phyloP scores from a whole-genome alignment of 2,113 vertebrate genomes.

The Laticauda colubrina region DNA sequence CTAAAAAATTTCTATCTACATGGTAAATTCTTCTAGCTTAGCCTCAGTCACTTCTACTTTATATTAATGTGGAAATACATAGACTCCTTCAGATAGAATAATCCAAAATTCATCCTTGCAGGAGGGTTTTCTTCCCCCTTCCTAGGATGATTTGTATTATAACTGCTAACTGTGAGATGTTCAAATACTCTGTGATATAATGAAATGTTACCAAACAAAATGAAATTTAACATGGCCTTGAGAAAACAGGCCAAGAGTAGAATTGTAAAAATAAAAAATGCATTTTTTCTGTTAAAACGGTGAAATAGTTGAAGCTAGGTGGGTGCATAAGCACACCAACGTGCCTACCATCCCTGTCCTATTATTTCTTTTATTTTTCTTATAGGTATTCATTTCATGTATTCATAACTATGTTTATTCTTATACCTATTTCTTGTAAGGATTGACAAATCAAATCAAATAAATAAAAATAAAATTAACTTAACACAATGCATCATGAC shows the following conservation, averaged over 20 bases:
- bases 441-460: no score
- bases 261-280: slow-evolving; percentile 35
- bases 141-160: slow-evolving; percentile 54
- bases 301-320: slow-evolving; percentile 20
- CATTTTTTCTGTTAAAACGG: neutral
- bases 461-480: slow-evolving; percentile 23
- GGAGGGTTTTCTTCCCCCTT: slow-evolving; percentile 28
- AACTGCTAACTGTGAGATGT: slow-evolving; percentile 50
- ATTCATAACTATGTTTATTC: no score
- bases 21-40: slow-evolving; percentile 30
- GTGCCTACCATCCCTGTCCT: no score
- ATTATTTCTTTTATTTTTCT: no score
- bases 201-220: slow-evolving; percentile 69
- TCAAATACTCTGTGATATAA: slow-evolving; percentile 61
- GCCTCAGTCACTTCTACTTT: slow-evolving; percentile 39
- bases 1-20: slow-evolving; percentile 32
- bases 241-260: slow-evolving; percentile 62
- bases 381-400: no score
- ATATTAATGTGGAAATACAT: slow-evolving; percentile 44
- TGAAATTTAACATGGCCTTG: slow-evolving; percentile 68
- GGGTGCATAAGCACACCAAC: no score
- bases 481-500: slow-evolving; percentile 58
- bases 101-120: slow-evolving; percentile 50
- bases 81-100: slow-evolving; percentile 24
- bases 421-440: no score